A percentile compares a stretch with the other conserved stretches of the same genome.
These are phyloP conservation scores for Drosophila mimica DNA, from an alignment of 2,888 invertebrate species.

Conservation along the genomic window DNA sequence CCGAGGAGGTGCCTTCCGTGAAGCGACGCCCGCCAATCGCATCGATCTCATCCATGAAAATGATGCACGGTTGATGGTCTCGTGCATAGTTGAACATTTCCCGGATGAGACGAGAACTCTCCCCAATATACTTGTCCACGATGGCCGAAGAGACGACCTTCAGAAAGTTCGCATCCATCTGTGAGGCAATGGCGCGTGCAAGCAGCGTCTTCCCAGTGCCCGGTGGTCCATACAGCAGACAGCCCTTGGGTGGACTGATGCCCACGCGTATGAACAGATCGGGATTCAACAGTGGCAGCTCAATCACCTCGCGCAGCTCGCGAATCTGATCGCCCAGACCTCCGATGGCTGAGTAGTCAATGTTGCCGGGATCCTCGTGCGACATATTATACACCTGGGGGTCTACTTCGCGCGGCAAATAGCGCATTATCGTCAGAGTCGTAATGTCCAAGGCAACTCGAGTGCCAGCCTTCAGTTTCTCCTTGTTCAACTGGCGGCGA, in stretches of 20 bases:
- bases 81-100: constrained; percentile 99
- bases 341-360: constrained; percentile 97
- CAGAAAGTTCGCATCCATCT: constrained; percentile 98
- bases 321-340: constrained; percentile 98
- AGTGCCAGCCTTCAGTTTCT: constrained; percentile 96
- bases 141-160: constrained; percentile 99
- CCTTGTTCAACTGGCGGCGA: constrained; percentile 96
- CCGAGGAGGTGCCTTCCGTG: constrained; percentile 99
- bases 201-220: constrained; percentile 91
- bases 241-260: constrained; percentile 99
- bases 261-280: constrained; percentile 98
- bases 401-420: constrained; percentile 98
- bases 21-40: constrained; percentile 98
- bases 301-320: constrained; percentile 97
- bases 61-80: constrained; percentile 99
- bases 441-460: constrained; percentile 99
- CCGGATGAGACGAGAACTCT: constrained; percentile 97
- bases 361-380: constrained; percentile 98
- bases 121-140: constrained; percentile 99
- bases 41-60: constrained; percentile 99
- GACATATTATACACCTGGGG: constrained; percentile 99
- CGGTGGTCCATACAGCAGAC: constrained; percentile 91
- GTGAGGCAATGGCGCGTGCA: constrained; percentile 98
- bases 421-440: constrained; percentile 99
- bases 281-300: constrained; percentile 97